Conservation (phyloP, 2,888 invertebrate genomes). For the Eustalomyia histrio region DNA sequence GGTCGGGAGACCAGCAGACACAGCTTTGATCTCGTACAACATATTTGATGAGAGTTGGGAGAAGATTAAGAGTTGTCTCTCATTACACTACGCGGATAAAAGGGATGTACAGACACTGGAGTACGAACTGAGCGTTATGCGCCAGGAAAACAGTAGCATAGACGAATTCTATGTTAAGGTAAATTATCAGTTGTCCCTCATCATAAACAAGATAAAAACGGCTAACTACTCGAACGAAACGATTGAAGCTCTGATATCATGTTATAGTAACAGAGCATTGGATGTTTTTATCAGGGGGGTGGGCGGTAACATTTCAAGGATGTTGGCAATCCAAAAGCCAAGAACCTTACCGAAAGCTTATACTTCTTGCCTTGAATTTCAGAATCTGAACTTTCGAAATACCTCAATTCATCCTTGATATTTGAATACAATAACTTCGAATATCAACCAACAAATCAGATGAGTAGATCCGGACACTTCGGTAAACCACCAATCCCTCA, state of each 20-base stretch:
- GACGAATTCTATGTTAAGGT: constrained; percentile 10
- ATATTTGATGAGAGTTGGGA: no score
- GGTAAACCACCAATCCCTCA: neutral
- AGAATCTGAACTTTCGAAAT: neutral
- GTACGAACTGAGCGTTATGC: constrained; percentile 12
- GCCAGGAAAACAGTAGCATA: neutral
- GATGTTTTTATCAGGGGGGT: constrained; percentile 5
- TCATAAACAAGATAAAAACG: constrained; percentile 19
- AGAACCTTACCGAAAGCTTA: neutral
- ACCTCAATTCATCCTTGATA: no score
- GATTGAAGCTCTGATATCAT: constrained; percentile 14
- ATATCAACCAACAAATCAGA: neutral
- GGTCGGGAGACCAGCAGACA: no score
- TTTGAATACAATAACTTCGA: neutral
- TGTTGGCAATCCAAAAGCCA: neutral
- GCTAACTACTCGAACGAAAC: neutral
- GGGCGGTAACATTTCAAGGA: neutral
- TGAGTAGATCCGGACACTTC: no score
- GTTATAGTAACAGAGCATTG: constrained; percentile 16
- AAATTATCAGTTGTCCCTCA: constrained; percentile 3
- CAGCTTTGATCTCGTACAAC: no score
- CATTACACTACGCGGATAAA: no score
- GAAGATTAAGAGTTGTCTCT: no score
- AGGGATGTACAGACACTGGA: no score
- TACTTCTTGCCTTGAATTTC: neutral